Evolutionary conservation across 2,888 invertebrate species (phyloP).

Genomic region (Drosophila siamana): DNA sequence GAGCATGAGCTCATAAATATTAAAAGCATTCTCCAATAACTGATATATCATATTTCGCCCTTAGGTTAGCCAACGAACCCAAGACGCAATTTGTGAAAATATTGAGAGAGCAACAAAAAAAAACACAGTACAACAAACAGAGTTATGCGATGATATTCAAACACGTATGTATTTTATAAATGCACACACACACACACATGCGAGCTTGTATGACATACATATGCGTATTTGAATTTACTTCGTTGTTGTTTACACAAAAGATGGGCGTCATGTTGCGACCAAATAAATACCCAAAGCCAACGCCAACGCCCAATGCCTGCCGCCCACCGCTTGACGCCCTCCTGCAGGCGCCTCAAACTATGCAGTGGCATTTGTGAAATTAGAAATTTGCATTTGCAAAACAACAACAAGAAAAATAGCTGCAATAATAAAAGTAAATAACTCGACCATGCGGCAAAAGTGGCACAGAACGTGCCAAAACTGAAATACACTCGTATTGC

Average conservation of each 20-base stretch:
- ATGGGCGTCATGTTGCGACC: conserved; percentile 42
- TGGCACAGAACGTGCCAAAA: conserved; percentile 67
- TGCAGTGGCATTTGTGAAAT: conserved; percentile 76
- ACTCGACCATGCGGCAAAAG: conserved; percentile 63
- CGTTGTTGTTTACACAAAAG: conserved; percentile 36
- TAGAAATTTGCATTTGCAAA: conserved; percentile 59
- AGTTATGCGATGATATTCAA: conserved; percentile 39
- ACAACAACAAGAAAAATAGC: conserved; percentile 25
- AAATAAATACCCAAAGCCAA: conserved; percentile 48
- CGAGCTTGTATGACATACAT: conserved; percentile 10
- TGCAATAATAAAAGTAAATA: conserved; percentile 64
- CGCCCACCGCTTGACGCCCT: too few species aligned
- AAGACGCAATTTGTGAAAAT: conserved; percentile 47
- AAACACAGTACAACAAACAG: conserved; percentile 21
- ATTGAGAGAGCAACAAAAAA: conserved; percentile 1
- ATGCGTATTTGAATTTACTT: conserved; percentile 28
- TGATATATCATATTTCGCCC: conserved; percentile 42
- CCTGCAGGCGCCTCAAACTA: conserved; percentile 64
- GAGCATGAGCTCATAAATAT: conserved; percentile 1
- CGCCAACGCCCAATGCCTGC: too few species aligned
- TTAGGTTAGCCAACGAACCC: conserved; percentile 33
- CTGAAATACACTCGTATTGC: conserved; percentile 49
- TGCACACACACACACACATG: not conserved
- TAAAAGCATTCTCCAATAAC: not conserved
- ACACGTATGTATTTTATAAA: conserved; percentile 15